Evolutionary conservation across 64 coral and sea anemone genomes (phyloP), one percentile per base, ranked within the genome.

Genomic region (Actinia tenebrosa): DNA sequence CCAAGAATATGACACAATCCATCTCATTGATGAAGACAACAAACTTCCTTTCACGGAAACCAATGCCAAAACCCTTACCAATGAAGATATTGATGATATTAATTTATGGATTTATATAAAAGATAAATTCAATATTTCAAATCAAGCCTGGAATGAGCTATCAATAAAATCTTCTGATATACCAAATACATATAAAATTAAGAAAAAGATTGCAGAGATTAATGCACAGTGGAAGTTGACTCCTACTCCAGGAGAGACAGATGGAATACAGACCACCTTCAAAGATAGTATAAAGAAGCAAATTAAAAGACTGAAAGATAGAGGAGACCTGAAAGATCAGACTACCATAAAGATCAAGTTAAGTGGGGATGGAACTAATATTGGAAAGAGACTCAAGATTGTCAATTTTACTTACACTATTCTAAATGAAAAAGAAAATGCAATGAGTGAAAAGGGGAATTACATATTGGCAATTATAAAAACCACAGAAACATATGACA

Each of bases 81-180:
- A 89, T 19, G 58, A 86, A 69, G 93, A 90, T 16, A 75, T 94
- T 80, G 89, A 91, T 47, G 53, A 89, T 88, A 72, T 95, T 10
- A 91, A 95, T 71, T 17, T 89, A 10, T 86, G 89, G 89, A 45
- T 95, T 22, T 95, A 88, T 80, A 66, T 93, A 71, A 93, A 93
- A 50, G 87, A 93, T 23, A 89, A 89, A 64, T 93, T 89, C 23
- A 86, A 89, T 63, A 93, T 93, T 53, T 93, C 91, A 30, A 54
- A 89, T 64, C 80, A 89, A 86, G 91, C 91, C 43, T 93, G 87
- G 91, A 80, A 89, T 50, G 91, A 93, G 63, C 45, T 93, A 2
- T 56, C 87, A 10, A 86, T 93, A 81, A 89, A 93, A 53, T 77
- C 59, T 42, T 86, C 78, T 82, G 84, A 53, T 89, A 86, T 89